Evolutionary conservation across 2,113 vertebrate genomes (phyloP).

Genomic region (Hippocampus mohnikei): DNA sequence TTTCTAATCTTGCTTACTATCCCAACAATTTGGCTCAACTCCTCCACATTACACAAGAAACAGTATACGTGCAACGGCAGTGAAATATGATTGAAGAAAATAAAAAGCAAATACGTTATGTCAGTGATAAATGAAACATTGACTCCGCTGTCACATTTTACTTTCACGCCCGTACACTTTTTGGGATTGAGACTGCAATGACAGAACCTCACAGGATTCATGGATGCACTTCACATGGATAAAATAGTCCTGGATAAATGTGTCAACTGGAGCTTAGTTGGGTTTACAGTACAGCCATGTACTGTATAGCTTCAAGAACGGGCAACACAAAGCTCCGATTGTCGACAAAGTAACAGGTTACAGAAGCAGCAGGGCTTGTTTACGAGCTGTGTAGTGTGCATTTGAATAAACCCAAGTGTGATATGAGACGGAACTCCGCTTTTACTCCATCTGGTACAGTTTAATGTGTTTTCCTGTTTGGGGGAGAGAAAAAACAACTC

Average conservation of each 20-base stretch:
- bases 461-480: slow-evolving; percentile 21
- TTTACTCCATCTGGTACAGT: slow-evolving; percentile 28
- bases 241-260: not conserved
- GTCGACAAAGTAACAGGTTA: slow-evolving; percentile 25
- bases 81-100: not conserved
- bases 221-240: not conserved
- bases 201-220: not conserved
- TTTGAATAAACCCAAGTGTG: slow-evolving; percentile 30
- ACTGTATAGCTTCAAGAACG: not conserved
- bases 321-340: slow-evolving; percentile 26
- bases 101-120: too few relatives aligned
- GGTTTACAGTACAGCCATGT: not conserved
- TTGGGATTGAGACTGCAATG: not conserved
- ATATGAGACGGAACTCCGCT: slow-evolving; percentile 25
- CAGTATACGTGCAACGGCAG: not conserved
- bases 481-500: slow-evolving; percentile 12
- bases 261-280: slow-evolving; percentile 8
- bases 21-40: too few relatives aligned
- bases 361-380: slow-evolving; percentile 6
- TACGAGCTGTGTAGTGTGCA: not conserved
- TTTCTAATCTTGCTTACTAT: too few relatives aligned
- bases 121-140: not conserved
- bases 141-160: not conserved
- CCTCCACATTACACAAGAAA: too few relatives aligned
- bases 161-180: not conserved